Conservation (phyloP, 2,888 invertebrate species). For the Ophonus ardosiacus region DNA sequence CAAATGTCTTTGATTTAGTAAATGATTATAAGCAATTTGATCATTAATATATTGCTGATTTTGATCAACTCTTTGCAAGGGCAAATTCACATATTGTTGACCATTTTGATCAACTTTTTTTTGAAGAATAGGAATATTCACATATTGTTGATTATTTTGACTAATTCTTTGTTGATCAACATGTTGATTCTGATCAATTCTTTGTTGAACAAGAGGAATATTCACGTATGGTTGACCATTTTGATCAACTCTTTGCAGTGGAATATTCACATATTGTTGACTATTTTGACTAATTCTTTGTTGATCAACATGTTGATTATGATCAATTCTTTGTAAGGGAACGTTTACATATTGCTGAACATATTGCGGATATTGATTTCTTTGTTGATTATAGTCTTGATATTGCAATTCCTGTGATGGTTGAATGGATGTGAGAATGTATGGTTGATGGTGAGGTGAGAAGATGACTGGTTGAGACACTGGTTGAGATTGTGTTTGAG, state of each 20-base stretch:
- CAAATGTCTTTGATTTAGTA: constrained; percentile 55
- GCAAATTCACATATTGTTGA: constrained; percentile 39
- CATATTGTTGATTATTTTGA: constrained; percentile 35
- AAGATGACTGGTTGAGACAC: constrained; percentile 66
- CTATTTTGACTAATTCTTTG: not conserved
- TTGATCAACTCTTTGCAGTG: not conserved
- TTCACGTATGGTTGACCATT: constrained; percentile 39
- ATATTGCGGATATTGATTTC: constrained; percentile 2
- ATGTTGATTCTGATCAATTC: constrained; percentile 48
- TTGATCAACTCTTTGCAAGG: constrained; percentile 48
- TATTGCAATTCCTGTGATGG: constrained; percentile 69
- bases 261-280: constrained; percentile 43
- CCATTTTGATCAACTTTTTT: constrained; percentile 6
- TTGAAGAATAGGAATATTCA: constrained; percentile 52
- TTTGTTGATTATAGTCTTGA: constrained; percentile 46
- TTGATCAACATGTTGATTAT: constrained; percentile 42
- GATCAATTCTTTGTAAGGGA: not conserved
- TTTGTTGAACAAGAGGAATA: constrained; percentile 48
- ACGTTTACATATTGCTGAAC: not conserved
- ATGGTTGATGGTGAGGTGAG: constrained; percentile 67
- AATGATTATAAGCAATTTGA: constrained; percentile 41
- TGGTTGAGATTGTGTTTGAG: constrained; percentile 67
- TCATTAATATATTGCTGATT: constrained; percentile 43
- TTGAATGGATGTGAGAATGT: constrained; percentile 34
- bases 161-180: not conserved